phyloP scores from a whole-genome alignment of 2,888 invertebrate species.

The Eupeodes latifasciatus region DNA sequence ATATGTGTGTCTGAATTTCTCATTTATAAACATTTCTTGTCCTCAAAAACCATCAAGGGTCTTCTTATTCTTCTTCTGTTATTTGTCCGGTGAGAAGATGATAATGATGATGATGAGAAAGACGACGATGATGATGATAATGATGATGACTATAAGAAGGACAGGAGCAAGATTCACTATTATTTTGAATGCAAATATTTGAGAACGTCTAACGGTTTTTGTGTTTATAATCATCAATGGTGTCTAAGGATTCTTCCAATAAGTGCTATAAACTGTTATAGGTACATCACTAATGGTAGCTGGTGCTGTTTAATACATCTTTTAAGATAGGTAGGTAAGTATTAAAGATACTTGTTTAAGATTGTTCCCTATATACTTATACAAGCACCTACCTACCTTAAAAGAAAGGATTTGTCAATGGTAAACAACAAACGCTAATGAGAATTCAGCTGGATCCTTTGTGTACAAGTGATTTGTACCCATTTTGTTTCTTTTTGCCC shows the following conservation, averaged over 20 bases:
- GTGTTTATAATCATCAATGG: conserved; percentile 33
- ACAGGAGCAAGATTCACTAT: conserved; percentile 19
- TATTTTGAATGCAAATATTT: conserved; percentile 72
- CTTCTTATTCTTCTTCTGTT: conserved; percentile 21
- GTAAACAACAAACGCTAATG: conserved; percentile 68
- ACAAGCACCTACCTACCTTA: too few species aligned
- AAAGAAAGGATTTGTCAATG: conserved; percentile 60
- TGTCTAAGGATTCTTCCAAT: conserved; percentile 23
- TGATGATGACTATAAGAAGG: background rate
- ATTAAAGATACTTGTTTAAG: conserved; percentile 30
- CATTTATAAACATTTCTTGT: background rate
- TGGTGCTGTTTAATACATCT: conserved; percentile 18
- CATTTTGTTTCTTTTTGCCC: background rate
- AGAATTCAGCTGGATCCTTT: conserved; percentile 60
- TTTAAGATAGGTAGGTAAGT: background rate
- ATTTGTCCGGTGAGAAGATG: conserved; percentile 15
- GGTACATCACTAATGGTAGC: too few species aligned
- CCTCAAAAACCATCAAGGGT: conserved; percentile 3
- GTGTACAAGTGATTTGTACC: conserved; percentile 66
- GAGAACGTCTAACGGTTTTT: conserved; percentile 49
- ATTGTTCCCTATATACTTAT: background rate
- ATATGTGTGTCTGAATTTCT: background rate
- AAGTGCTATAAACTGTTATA: background rate
- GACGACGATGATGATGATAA: background rate
- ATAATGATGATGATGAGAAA: background rate